phyloP scores from a whole-genome alignment of 1,140 invertebrate genomes.

The Apis florea region DNA sequence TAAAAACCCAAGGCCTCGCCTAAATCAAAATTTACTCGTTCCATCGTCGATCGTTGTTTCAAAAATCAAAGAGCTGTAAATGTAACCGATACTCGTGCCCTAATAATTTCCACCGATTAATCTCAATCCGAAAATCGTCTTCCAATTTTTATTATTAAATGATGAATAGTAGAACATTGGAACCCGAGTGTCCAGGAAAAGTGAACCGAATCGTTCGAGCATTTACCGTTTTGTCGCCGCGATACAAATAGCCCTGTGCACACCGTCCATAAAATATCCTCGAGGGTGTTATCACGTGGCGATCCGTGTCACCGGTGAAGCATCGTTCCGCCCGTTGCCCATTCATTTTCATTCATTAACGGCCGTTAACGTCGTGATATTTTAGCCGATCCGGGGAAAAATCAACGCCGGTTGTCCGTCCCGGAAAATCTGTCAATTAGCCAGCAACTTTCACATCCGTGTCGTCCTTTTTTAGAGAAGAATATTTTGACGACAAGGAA shows the following conservation, averaged over 20 bases:
- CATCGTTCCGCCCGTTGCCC: slow-evolving; percentile 31
- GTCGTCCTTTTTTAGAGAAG: neutral
- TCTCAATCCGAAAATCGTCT: neutral
- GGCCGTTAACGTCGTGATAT: slow-evolving; percentile 49
- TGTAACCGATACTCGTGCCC: too few relatives aligned
- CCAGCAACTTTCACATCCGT: neutral
- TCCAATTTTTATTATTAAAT: neutral
- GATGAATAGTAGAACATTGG: neutral
- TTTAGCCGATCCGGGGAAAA: slow-evolving; percentile 30
- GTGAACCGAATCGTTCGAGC: slow-evolving; percentile 42
- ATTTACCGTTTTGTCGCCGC: slow-evolving; percentile 54
- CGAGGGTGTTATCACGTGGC: slow-evolving; percentile 49
- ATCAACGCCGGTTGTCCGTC: neutral
- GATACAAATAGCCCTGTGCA: slow-evolving; percentile 46
- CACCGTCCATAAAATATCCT: slow-evolving; percentile 47
- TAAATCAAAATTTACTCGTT: too few relatives aligned
- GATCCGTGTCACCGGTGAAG: slow-evolving; percentile 57
- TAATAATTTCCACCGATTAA: too few relatives aligned
- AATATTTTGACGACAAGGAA: too few relatives aligned
- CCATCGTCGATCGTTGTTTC: too few relatives aligned
- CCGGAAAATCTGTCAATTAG: slow-evolving; percentile 34
- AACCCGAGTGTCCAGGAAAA: slow-evolving; percentile 5
- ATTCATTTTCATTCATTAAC: slow-evolving; percentile 65
- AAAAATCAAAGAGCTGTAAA: too few relatives aligned
- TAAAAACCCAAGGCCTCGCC: too few relatives aligned